Evolutionary conservation across 2,797 vertebrate species (phyloP).

Genomic region (Alauda arvensis): DNA sequence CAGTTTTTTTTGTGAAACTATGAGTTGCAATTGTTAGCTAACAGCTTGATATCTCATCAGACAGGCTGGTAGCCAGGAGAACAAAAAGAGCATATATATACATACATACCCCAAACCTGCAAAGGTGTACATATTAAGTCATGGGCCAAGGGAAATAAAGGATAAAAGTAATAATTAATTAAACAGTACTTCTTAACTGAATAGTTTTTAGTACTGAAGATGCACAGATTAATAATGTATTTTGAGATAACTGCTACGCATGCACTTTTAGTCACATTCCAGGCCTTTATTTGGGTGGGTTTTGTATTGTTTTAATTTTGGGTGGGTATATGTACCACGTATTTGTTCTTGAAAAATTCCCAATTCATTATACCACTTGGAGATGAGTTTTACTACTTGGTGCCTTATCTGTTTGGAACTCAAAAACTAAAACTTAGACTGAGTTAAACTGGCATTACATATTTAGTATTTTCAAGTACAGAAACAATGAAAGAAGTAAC

Average conservation of each 20-base stretch:
- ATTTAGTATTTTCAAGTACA: not conserved
- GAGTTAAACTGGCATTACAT: not conserved
- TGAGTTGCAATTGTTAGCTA: not conserved
- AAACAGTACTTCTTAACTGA: not conserved
- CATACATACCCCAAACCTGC: not conserved
- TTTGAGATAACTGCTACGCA: not conserved
- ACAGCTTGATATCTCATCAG: not conserved
- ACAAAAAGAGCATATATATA: rapidly evolving
- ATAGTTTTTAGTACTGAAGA: not conserved
- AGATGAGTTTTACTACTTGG: not conserved
- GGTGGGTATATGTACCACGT: not conserved
- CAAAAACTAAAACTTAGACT: not conserved
- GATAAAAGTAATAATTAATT: not conserved
- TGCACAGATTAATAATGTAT: not conserved
- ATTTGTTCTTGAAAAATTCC: not conserved
- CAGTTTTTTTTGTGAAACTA: not conserved
- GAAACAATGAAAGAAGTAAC: not conserved
- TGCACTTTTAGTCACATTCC: not conserved
- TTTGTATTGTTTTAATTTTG: not conserved
- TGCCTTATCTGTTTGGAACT: not conserved
- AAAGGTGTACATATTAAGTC: not conserved
- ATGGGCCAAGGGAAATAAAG: not conserved
- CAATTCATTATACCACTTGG: not conserved
- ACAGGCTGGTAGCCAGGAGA: not conserved
- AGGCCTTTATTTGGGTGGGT: not conserved